Evolutionary conservation across 2,888 invertebrate genomes (phyloP).

Genomic region (Polydesmus complanatus): DNA sequence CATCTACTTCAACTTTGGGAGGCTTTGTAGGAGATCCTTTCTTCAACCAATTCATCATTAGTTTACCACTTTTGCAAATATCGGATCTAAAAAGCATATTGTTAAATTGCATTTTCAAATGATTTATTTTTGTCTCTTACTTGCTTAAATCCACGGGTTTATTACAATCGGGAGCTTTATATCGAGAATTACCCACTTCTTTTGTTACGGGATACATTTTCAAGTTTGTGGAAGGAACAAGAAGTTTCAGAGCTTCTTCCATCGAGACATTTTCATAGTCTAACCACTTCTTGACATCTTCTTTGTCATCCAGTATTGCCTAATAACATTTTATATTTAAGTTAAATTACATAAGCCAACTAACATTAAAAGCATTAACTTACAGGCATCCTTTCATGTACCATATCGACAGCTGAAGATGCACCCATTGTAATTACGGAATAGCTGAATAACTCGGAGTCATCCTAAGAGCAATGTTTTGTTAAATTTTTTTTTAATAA

Average conservation of each 20-base stretch:
- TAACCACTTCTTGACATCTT: conserved; percentile 20
- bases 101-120: too few species aligned
- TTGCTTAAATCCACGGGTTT: conserved; percentile 26
- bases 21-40: background rate
- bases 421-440: conserved; percentile 15
- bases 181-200: conserved; percentile 53
- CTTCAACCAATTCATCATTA: conserved; percentile 15
- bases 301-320: conserved; percentile 22
- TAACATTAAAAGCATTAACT: background rate
- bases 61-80: conserved; percentile 1
- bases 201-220: conserved; percentile 56
- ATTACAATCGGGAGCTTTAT: conserved; percentile 42
- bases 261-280: conserved; percentile 18
- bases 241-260: conserved; percentile 37
- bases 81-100: too few species aligned
- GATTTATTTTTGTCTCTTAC: too few species aligned
- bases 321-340: background rate
- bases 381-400: conserved; percentile 20
- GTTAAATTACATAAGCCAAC: background rate
- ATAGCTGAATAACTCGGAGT: conserved; percentile 6
- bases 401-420: conserved; percentile 3
- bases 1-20: background rate
- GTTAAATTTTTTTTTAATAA: too few species aligned
- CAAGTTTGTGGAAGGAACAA: conserved; percentile 43
- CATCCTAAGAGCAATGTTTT: conserved; percentile 11